Percentiles rank a stretch among this genome's conserved stretches.
Conservation (phyloP, 2,888 invertebrate species). For the Sialis fuliginosa region DNA sequence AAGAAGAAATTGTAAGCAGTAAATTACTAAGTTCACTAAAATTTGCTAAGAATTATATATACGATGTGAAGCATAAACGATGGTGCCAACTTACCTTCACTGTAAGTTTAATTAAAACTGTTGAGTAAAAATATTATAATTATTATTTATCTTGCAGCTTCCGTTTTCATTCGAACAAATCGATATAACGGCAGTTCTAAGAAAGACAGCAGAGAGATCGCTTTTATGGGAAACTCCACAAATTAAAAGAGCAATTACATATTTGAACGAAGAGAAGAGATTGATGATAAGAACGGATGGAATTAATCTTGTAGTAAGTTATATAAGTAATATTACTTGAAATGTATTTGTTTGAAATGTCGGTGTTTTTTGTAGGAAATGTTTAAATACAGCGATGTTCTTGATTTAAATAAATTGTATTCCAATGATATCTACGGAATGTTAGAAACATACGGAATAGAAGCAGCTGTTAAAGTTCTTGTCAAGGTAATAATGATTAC, state of each 20-base stretch:
- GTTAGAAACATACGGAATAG: constrained; percentile 84
- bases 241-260: constrained; percentile 73
- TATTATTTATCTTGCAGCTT: constrained; percentile 24
- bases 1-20: constrained; percentile 16
- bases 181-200: constrained; percentile 58
- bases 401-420: constrained; percentile 70
- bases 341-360: constrained; percentile 2
- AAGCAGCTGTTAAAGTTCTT: constrained; percentile 83
- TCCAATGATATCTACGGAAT: constrained; percentile 90
- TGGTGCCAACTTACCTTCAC: constrained; percentile 76
- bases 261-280: constrained; percentile 37
- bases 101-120: constrained; percentile 25
- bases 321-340: constrained; percentile 15
- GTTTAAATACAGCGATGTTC: constrained; percentile 58
- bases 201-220: constrained; percentile 47
- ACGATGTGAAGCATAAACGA: constrained; percentile 51
- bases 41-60: constrained; percentile 39
- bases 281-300: constrained; percentile 80
- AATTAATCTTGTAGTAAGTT: constrained; percentile 60
- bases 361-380: constrained; percentile 42
- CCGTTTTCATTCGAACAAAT: constrained; percentile 43
- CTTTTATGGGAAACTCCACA: constrained; percentile 63
- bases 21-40: constrained; percentile 16
- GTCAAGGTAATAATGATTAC: constrained; percentile 57
- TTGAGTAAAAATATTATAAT: not conserved